These are phyloP conservation scores for Limnephilus lunatus DNA, from an alignment of 2,888 invertebrate species.

Conservation along the genomic window DNA sequence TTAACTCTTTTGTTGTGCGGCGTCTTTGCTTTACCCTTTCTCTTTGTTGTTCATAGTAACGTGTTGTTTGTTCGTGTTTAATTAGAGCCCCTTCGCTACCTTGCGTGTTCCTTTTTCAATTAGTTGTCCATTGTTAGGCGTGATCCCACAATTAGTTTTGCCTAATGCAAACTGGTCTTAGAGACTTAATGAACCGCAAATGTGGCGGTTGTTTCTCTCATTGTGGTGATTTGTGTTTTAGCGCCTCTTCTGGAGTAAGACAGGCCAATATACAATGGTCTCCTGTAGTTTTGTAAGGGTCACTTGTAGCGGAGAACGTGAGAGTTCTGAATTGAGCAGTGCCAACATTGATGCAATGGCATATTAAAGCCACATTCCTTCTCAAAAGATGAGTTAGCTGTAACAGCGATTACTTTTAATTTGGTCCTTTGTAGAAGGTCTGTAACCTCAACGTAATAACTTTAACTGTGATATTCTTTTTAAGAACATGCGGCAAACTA, in stretches of 20 bases:
- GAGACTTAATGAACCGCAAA: slow-evolving; percentile 57
- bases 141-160: slow-evolving; percentile 58
- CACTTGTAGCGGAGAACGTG: not conserved
- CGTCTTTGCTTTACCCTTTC: not conserved
- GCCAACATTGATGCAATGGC: not conserved
- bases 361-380: not conserved
- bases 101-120: slow-evolving; percentile 60
- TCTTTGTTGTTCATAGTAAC: slow-evolving; percentile 14
- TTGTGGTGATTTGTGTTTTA: not conserved
- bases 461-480: not conserved
- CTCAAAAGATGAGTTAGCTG: not conserved
- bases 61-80: slow-evolving; percentile 39
- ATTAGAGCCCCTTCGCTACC: slow-evolving; percentile 52
- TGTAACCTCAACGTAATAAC: not conserved
- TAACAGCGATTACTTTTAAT: not conserved
- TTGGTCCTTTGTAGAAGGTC: not conserved
- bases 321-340: not conserved
- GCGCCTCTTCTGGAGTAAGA: not conserved
- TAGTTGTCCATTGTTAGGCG: slow-evolving; percentile 57
- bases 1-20: not conserved
- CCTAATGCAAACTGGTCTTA: slow-evolving; percentile 53
- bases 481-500: too few relatives aligned
- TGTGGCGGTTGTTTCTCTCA: slow-evolving; percentile 15
- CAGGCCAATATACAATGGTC: not conserved
- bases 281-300: not conserved